Evolutionary conservation across 2,888 invertebrate genomes (phyloP).

Genomic region (Clepsis dumicolana): DNA sequence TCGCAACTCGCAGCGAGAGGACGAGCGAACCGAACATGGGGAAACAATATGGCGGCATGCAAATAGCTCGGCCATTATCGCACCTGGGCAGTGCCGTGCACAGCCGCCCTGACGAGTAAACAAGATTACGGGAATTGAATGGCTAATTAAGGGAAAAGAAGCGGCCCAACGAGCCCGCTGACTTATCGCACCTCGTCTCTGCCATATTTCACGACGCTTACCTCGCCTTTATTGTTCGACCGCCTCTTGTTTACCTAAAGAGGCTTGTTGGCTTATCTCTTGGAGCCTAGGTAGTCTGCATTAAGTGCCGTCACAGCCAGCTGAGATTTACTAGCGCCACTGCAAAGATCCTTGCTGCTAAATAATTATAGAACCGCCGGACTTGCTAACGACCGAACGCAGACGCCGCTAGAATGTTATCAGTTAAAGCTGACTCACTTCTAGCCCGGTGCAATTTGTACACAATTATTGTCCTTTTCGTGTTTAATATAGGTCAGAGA

Average conservation of each 20-base stretch:
- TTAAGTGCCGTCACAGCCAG: slow-evolving; percentile 73
- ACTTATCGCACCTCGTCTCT: slow-evolving; percentile 80
- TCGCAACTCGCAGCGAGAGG: slow-evolving; percentile 73
- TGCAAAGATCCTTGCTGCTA: slow-evolving; percentile 63
- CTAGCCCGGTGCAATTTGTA: slow-evolving; percentile 2
- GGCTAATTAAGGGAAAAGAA: slow-evolving; percentile 86
- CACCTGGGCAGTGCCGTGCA: slow-evolving; percentile 78
- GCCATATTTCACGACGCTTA: slow-evolving; percentile 83
- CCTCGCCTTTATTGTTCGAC: slow-evolving; percentile 81
- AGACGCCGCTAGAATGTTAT: slow-evolving; percentile 29
- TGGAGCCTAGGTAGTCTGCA: slow-evolving; percentile 78
- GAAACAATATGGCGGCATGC: slow-evolving; percentile 86
- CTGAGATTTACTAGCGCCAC: slow-evolving; percentile 67
- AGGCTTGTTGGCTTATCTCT: slow-evolving; percentile 82
- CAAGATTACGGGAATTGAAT: slow-evolving; percentile 86
- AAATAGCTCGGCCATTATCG: slow-evolving; percentile 86
- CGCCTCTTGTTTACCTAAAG: slow-evolving; percentile 81
- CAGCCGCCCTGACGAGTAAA: slow-evolving; percentile 79
- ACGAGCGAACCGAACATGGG: slow-evolving; percentile 77
- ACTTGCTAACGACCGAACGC: slow-evolving; percentile 35
- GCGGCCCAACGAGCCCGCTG: slow-evolving; percentile 71
- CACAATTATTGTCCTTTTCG: not conserved
- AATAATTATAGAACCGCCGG: slow-evolving; percentile 52
- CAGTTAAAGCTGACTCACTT: slow-evolving; percentile 18
- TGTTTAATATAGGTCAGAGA: not conserved